Evolutionary conservation across 1,140 invertebrate species (phyloP).

Genomic region (Ostrea edulis): DNA sequence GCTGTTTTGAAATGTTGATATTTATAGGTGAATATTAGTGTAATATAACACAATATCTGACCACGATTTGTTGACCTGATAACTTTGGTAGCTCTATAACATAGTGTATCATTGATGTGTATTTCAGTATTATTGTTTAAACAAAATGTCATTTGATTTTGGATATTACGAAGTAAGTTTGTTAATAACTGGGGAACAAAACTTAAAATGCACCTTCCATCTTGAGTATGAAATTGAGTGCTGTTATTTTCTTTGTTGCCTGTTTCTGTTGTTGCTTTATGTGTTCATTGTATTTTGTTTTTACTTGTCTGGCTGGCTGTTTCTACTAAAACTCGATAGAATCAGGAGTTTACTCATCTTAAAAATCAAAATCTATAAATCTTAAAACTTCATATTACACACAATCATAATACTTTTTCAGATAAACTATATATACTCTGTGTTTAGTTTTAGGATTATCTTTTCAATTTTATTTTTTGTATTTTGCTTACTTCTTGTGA

Average conservation of each 20-base stretch:
- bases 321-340: not conserved
- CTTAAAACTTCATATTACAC: not conserved
- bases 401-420: not conserved
- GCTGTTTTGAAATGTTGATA: no score
- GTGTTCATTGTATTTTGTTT: conserved; percentile 5
- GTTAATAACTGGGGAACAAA: not conserved
- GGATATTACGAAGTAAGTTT: not conserved
- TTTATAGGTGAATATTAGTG: no score
- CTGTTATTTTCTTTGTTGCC: not conserved
- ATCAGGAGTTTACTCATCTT: not conserved
- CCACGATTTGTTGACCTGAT: no score
- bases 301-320: not conserved
- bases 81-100: no score
- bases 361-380: not conserved
- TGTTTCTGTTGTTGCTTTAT: conserved; percentile 17
- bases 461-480: no score
- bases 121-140: no score
- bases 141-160: no score
- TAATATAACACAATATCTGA: no score
- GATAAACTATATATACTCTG: not conserved
- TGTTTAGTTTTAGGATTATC: not conserved
- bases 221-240: not conserved
- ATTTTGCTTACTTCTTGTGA: no score
- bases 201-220: conserved; percentile 31
- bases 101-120: no score